Evolutionary conservation across 2,888 invertebrate species (phyloP).

Genomic region (Andrena praecox): DNA sequence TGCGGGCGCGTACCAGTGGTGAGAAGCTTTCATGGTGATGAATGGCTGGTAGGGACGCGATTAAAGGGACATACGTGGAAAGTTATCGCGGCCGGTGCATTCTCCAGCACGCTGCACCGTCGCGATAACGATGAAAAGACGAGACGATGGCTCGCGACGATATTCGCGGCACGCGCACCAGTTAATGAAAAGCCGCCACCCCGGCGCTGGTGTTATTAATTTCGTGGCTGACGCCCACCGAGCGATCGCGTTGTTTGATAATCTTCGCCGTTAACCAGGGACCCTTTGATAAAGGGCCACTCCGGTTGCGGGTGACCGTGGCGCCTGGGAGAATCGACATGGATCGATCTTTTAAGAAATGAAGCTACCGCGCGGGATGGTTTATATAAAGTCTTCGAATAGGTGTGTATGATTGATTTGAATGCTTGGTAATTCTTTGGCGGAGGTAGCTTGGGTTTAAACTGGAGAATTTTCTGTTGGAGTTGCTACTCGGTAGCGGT

Average conservation of each 20-base stretch:
- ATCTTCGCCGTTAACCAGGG: conserved; percentile 36
- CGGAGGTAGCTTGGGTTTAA: no score
- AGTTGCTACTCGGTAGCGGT: no score
- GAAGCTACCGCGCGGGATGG: not conserved
- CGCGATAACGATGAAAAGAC: conserved; percentile 68
- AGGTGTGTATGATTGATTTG: no score
- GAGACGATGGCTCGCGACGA: conserved; percentile 26
- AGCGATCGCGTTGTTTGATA: conserved; percentile 31
- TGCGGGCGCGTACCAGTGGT: conserved; percentile 18
- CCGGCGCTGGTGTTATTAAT: conserved; percentile 48
- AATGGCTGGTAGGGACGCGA: conserved; percentile 59
- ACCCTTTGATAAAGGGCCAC: not conserved
- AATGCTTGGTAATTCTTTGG: no score
- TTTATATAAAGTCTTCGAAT: not conserved
- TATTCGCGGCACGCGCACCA: not conserved
- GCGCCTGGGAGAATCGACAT: not conserved
- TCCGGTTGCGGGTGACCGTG: not conserved
- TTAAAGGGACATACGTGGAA: conserved; percentile 71
- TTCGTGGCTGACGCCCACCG: conserved; percentile 20
- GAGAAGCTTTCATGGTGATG: conserved; percentile 65
- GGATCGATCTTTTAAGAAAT: not conserved
- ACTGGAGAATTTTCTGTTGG: no score
- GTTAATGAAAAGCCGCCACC: conserved; percentile 46
- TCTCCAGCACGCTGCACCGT: conserved; percentile 59
- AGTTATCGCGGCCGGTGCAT: conserved; percentile 66